These are phyloP conservation scores for Tiaroga cobitis DNA, from an alignment of 2,797 vertebrate genomes.

Conservation along the genomic window DNA sequence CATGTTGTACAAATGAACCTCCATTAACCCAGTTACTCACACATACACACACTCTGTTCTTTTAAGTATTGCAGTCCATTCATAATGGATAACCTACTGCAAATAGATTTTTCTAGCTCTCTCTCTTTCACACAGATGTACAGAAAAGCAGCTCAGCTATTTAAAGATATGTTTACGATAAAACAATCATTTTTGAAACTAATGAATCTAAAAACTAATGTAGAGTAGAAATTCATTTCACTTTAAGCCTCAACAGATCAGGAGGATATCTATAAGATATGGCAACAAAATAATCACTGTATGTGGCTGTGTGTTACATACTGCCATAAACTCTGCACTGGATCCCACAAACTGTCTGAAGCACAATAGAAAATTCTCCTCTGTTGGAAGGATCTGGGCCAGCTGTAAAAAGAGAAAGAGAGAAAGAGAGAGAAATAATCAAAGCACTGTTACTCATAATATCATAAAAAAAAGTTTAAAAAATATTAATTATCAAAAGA, in stretches of 20 bases:
- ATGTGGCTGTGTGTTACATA: slow-evolving; percentile 64
- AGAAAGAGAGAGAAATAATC: no score
- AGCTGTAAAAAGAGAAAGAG: slow-evolving; percentile 74
- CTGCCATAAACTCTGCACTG: slow-evolving; percentile 93
- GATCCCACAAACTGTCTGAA: slow-evolving; percentile 95
- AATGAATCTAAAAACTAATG: not conserved
- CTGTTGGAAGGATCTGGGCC: slow-evolving; percentile 95
- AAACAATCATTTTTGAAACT: not conserved
- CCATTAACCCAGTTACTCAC: slow-evolving; percentile 57
- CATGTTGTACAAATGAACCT: slow-evolving; percentile 69
- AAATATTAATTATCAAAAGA: no score
- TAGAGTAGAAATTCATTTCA: not conserved
- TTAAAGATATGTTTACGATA: not conserved
- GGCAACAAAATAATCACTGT: slow-evolving; percentile 8
- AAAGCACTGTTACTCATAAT: not conserved
- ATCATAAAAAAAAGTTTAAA: not conserved
- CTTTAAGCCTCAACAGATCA: not conserved
- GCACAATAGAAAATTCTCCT: slow-evolving; percentile 96
- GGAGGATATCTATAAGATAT: not conserved
- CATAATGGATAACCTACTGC: slow-evolving; percentile 77
- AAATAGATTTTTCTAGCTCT: slow-evolving; percentile 68
- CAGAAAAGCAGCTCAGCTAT: not conserved
- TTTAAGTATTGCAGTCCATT: slow-evolving; percentile 70
- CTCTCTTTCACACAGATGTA: slow-evolving; percentile 3
- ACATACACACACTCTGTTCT: slow-evolving; percentile 50